These are phyloP conservation scores for Holcopasites calliopsidis DNA, from an alignment of 1,140 invertebrate genomes.

Conservation along the genomic window DNA sequence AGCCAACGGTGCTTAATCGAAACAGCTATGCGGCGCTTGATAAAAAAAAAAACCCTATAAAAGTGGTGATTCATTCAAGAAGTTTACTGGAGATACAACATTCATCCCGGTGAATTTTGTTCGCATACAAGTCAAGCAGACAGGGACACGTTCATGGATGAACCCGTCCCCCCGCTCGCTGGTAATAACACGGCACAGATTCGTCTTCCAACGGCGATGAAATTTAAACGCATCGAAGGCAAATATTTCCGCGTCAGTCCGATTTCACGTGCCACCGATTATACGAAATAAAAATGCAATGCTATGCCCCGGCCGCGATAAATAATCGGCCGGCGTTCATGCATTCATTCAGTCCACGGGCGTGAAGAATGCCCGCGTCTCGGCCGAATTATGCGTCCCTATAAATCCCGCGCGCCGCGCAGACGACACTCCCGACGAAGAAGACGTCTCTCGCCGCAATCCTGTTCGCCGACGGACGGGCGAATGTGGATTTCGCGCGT, in stretches of 20 bases:
- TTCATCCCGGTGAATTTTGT: no score
- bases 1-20: no score
- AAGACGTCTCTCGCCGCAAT: not conserved
- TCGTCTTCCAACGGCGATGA: not conserved
- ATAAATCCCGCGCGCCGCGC: slow-evolving; percentile 16
- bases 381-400: slow-evolving; percentile 14
- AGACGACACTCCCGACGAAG: not conserved
- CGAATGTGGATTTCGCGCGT: not conserved
- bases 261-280: slow-evolving; percentile 4
- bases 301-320: not conserved
- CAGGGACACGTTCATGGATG: no score
- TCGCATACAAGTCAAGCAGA: no score
- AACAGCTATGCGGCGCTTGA: no score
- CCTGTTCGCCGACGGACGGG: not conserved
- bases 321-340: slow-evolving; percentile 28
- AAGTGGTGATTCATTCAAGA: no score
- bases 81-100: no score
- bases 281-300: slow-evolving; percentile 37
- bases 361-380: not conserved
- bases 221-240: slow-evolving; percentile 8
- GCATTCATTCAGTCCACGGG: slow-evolving; percentile 31
- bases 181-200: no score
- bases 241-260: slow-evolving; percentile 26
- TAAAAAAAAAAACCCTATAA: no score
- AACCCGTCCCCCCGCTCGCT: no score